Base-by-base conservation (phyloP, 2,888 invertebrate species). In the Eurois occulta region DNA sequence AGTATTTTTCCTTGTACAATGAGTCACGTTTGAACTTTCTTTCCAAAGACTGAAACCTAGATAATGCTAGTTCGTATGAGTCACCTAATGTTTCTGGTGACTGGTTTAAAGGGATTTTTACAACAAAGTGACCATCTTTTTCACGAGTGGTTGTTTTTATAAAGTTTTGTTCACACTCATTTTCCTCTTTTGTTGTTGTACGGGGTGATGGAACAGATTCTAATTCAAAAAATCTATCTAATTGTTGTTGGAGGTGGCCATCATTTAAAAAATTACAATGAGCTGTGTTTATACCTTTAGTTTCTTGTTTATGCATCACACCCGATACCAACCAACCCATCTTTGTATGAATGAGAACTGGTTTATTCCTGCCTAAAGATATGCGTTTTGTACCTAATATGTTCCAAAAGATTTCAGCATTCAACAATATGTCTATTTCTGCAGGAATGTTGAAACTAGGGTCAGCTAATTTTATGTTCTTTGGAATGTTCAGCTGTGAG, bases 1-100 rank as follows among this genome's bases (percentile, higher is more conserved):
- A 66, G 18, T 66, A 71, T 32, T 70, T 58, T n/a, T 64, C 60
- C 65, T 76, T 76, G 62, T 64, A 65, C 7, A 64, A 21, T 28
- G 65, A 24, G 2, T 77, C 58, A 60, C 41, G 55, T 43, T 55
- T 18, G n/a, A 77, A 77, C 35, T 65, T 70, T 64, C 64, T 64
- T 64, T 65, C n/a, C 16, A 65, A 65, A 65, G 65, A 65, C 38
- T 65, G 65, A 41, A 65, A 65, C 16, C 64, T 65, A 41, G 65
- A 41, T 65, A 65, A 65, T 8, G 65, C n/a, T 41, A 41, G 65
- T 41, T 65, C 65, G 4, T 41, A 65, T 65, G 65, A 65, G 65
- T 65, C 41, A n/a, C 65, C 38, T n/a, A 65, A 41, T 41, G 16
- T 65, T 8, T 65, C n/a, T 65, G 65, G 65, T 16, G 41, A 65